A percentile compares a stretch with the other conserved stretches of the same genome.
Evolutionary conservation across 2,113 vertebrate species (phyloP).

Genomic region (Sphyrna mokarran): DNA sequence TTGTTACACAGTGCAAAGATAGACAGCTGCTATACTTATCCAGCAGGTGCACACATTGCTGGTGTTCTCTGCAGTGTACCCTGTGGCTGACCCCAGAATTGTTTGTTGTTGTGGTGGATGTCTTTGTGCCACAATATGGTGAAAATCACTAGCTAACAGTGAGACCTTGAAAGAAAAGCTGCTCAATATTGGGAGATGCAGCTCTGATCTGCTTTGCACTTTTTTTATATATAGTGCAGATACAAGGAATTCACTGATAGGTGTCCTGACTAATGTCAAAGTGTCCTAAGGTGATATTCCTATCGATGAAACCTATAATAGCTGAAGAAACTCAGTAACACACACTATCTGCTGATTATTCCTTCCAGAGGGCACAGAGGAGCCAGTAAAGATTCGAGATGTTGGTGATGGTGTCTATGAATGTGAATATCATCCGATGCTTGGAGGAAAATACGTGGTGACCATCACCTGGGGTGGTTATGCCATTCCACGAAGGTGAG

Average conservation of each 20-base stretch:
- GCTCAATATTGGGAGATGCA: background rate
- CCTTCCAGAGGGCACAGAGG: constrained; percentile 72
- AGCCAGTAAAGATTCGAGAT: constrained; percentile 73
- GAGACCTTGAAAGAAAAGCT: background rate
- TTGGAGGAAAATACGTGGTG: constrained; percentile 72
- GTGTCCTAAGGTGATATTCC: background rate
- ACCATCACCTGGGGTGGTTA: constrained; percentile 81
- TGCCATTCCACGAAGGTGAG: constrained; percentile 80
- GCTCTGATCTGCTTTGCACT: background rate
- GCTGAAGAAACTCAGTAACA: no score
- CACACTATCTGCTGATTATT: background rate
- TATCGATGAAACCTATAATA: background rate
- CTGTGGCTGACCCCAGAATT: background rate
- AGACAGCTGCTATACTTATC: background rate
- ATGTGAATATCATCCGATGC: constrained; percentile 77
- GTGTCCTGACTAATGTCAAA: no score
- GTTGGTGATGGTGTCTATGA: constrained; percentile 69
- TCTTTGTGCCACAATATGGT: background rate
- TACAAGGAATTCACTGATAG: no score
- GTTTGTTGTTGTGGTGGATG: no score
- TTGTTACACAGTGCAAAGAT: background rate
- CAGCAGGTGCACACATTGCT: background rate
- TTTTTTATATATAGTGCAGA: no score
- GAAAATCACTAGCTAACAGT: background rate
- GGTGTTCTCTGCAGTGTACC: background rate